Percentiles rank a stretch among this genome's conserved stretches.
phyloP scores from a whole-genome alignment of 2,797 vertebrate genomes.

The Poeciliopsis paucimaculata region DNA sequence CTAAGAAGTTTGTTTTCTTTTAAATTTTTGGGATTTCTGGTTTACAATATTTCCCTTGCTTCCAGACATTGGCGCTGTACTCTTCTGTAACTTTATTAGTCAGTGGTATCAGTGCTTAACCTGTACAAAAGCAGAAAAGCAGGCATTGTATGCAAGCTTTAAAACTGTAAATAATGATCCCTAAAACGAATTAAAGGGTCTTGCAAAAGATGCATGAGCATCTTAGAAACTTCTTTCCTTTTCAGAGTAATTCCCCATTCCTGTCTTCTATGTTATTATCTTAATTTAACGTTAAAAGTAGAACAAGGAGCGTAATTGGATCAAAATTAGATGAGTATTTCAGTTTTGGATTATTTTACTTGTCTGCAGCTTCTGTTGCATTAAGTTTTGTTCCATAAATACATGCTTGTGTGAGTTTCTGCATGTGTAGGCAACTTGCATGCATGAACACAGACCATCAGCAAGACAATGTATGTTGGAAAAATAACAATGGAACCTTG shows the following conservation, averaged over 20 bases:
- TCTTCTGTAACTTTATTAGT: conserved; percentile 56
- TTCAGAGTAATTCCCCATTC: conserved; percentile 51
- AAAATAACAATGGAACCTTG: conserved; percentile 65
- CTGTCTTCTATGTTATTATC: neutral
- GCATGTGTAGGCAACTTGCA: conserved; percentile 33
- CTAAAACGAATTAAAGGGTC: conserved; percentile 42
- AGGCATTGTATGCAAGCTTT: conserved; percentile 60
- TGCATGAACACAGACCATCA: conserved; percentile 64
- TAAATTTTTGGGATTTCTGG: conserved; percentile 58
- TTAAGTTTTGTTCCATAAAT: conserved; percentile 30
- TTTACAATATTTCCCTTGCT: conserved; percentile 56
- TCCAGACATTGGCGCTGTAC: conserved; percentile 54
- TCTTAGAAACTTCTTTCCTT: conserved; percentile 49
- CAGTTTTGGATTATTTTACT: conserved; percentile 25
- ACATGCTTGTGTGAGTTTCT: conserved; percentile 14
- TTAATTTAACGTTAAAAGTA: neutral
- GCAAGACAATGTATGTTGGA: conserved; percentile 70
- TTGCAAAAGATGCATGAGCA: conserved; percentile 40
- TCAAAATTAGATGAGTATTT: conserved; percentile 37
- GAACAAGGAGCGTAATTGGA: neutral
- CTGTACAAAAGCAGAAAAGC: conserved; percentile 48
- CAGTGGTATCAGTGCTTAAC: conserved; percentile 42
- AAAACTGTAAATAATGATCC: conserved; percentile 65
- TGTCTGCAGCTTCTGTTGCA: conserved; percentile 23
- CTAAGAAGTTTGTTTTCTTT: conserved; percentile 68